A percentile compares a stretch with the other conserved stretches of the same genome.
These are phyloP conservation scores for Allolobophora icterica DNA, from an alignment of 2,888 invertebrate genomes.

Conservation along the genomic window DNA sequence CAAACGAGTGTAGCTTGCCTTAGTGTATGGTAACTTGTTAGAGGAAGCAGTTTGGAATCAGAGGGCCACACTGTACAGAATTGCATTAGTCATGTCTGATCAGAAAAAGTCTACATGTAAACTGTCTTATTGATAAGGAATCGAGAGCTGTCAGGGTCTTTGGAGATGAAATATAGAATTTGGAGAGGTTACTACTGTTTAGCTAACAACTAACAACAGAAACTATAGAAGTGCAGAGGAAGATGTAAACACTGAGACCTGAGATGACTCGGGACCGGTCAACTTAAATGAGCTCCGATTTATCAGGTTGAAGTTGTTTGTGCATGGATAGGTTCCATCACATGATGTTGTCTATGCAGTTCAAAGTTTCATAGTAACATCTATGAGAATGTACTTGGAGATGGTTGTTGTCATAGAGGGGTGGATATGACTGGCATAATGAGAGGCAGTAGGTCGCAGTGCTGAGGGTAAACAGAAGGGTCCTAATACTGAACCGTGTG, in stretches of 20 bases:
- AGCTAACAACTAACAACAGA: not conserved
- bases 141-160: not conserved
- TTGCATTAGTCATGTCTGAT: not conserved
- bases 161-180: not conserved
- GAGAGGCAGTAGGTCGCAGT: not conserved
- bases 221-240: not conserved
- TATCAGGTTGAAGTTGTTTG: not conserved
- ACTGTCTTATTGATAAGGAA: not conserved
- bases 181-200: not conserved
- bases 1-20: not conserved
- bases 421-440: not conserved
- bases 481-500: not conserved
- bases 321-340: not conserved
- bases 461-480: not conserved
- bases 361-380: not conserved
- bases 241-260: not conserved
- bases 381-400: not conserved
- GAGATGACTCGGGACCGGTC: not conserved
- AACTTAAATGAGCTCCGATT: not conserved
- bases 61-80: not conserved
- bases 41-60: not conserved
- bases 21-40: not conserved
- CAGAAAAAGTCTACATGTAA: not conserved
- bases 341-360: not conserved
- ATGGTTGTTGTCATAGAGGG: no score